Base-by-base conservation (phyloP, 2,888 invertebrate genomes). In the Acleris holmiana region DNA sequence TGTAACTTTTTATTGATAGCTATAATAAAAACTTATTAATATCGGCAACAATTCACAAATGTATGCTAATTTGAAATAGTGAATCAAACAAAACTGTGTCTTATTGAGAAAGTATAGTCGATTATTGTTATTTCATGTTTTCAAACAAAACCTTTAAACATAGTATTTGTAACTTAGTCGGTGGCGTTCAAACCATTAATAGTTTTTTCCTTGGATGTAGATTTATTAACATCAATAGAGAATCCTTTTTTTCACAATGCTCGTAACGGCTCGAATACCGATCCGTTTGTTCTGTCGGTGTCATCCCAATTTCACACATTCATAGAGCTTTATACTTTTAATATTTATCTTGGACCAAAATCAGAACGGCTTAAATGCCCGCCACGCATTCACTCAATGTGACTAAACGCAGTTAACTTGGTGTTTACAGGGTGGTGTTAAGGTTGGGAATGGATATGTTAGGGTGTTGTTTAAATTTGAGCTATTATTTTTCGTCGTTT, bases 281-380 rank as follows among this genome's bases (percentile, higher is more conserved):
- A 75, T 75, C 76, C 80, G 73, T 81, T 79, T 81, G 77, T 82
- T 76, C 71, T 75, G 76, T 74, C 75, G 74, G 78, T 85, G 85
- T 88, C 88, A 83, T 82, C 78, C 81, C 82, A 82, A 84, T 87
- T 89, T 90, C 89, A 89, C 89, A 89, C 89, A 83, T 89, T 74
- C 78, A 77, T 77, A 75, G 76, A 65, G 44, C 44, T 44, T 44
- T 81, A 79, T 85, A 44, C 80, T 80, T 86, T 85, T 86, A 85
- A 85, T 83, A 85, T 85, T 84, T 78, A 73, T 71, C 74, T 48
- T 8, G 17, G 10, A 41, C 40, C 10, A 61, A 25, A 51, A 17
- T 19, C 46, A 29, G 19, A 67, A 61, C 18, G n/a, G 18, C 54
- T 7, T 54, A 67, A 67, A 18, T 41, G 25, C 4, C 3, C 7